Evolutionary conservation across 2,888 invertebrate species (phyloP).

Genomic region (Rosalia funebris): DNA sequence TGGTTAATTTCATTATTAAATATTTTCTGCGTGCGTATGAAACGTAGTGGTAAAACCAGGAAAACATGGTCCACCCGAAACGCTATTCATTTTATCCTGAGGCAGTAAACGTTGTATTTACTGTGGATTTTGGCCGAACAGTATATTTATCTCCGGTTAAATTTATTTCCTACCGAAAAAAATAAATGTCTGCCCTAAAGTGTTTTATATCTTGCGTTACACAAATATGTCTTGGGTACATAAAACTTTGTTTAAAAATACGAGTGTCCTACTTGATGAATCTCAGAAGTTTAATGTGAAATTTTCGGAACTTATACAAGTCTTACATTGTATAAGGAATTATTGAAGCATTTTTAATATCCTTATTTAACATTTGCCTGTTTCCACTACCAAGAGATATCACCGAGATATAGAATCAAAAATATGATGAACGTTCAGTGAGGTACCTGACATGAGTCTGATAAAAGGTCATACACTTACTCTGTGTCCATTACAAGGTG

Average conservation of each 20-base stretch:
- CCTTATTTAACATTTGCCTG: too few species aligned
- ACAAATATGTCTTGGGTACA: background rate
- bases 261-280: background rate
- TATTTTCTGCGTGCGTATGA: background rate
- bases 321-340: too few species aligned
- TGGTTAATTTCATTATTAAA: background rate
- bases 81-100: background rate
- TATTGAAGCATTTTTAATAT: too few species aligned
- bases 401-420: too few species aligned
- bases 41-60: background rate
- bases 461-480: too few species aligned
- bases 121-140: background rate
- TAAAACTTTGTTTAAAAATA: background rate
- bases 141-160: background rate
- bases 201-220: background rate
- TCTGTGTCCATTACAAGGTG: too few species aligned
- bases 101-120: background rate
- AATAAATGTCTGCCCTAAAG: background rate
- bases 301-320: too few species aligned
- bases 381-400: too few species aligned
- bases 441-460: too few species aligned
- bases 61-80: background rate
- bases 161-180: conserved; percentile 1
- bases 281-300: too few species aligned
- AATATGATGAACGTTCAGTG: too few species aligned